Percentiles rank a stretch among this genome's conserved stretches.
phyloP scores from a whole-genome alignment of 2,797 vertebrate species.

The Arnoldichthys spilopterus region DNA sequence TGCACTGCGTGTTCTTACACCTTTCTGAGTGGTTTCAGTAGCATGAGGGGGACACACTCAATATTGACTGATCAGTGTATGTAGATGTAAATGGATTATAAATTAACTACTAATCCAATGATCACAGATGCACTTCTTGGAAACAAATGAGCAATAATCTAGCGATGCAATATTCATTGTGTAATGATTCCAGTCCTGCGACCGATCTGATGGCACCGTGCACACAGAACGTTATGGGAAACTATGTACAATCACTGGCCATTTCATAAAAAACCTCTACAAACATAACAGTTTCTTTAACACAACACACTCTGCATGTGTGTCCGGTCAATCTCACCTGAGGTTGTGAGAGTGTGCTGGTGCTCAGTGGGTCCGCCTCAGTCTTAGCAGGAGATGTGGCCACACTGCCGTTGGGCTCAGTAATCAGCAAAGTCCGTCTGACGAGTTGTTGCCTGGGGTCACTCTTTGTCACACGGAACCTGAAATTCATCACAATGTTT shows the following conservation, averaged over 20 bases:
- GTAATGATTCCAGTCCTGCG: too few relatives aligned
- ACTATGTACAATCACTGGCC: background rate
- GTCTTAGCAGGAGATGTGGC: slow-evolving; percentile 69
- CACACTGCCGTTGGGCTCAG: slow-evolving; percentile 78
- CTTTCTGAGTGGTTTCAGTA: too few relatives aligned
- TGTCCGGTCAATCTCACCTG: slow-evolving; percentile 58
- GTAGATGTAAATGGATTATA: too few relatives aligned
- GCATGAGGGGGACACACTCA: too few relatives aligned
- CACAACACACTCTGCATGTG: background rate
- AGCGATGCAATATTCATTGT: too few relatives aligned
- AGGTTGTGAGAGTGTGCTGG: slow-evolving; percentile 71
- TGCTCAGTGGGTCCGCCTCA: slow-evolving; percentile 57
- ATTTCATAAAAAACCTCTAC: background rate
- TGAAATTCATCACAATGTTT: slow-evolving; percentile 55
- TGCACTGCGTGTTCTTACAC: too few relatives aligned
- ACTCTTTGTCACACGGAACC: slow-evolving; percentile 94
- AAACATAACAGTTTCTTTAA: background rate
- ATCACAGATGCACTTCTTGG: too few relatives aligned
- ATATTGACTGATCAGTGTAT: too few relatives aligned
- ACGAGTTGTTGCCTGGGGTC: slow-evolving; percentile 84
- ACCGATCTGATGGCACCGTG: too few relatives aligned
- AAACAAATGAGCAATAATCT: too few relatives aligned
- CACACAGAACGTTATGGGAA: too few relatives aligned
- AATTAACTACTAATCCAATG: too few relatives aligned
- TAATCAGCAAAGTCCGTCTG: slow-evolving; percentile 79